A percentile compares a stretch with the other conserved stretches of the same genome.
These are phyloP conservation scores for Potorous gilbertii DNA, from an alignment of 2,797 vertebrate species.

Conservation along the genomic window DNA sequence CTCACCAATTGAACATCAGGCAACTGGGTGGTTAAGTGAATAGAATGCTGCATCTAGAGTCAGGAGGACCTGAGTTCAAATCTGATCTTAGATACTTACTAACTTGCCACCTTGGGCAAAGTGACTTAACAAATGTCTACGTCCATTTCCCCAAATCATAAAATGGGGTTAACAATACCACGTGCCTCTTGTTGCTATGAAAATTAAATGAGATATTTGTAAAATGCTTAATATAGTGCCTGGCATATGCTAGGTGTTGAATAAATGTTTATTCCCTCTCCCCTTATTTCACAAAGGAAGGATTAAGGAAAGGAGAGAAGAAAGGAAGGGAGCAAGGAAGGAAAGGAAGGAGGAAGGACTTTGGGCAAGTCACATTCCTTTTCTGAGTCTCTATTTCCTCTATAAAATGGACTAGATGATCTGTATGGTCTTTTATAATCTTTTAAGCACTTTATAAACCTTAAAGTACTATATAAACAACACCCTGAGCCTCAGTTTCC, in stretches of 20 bases:
- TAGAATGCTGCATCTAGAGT: neutral
- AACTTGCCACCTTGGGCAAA: neutral
- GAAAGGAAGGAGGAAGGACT: neutral
- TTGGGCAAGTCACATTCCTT: neutral
- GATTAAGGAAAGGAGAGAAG: neutral
- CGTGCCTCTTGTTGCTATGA: neutral
- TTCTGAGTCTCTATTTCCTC: neutral
- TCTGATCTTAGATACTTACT: neutral
- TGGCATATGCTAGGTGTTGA: neutral
- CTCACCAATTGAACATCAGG: neutral
- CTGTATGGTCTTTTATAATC: neutral
- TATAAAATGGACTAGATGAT: neutral
- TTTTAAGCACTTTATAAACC: neutral
- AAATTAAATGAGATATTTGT: rapidly evolving
- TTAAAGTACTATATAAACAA: neutral
- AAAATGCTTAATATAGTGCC: neutral
- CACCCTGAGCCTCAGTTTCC: neutral
- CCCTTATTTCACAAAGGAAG: neutral
- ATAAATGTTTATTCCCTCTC: neutral
- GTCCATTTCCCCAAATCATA: neutral
- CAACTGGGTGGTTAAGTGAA: neutral
- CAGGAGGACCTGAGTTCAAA: neutral
- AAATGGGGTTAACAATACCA: neutral
- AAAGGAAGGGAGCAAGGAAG: neutral
- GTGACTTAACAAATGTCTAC: neutral